Conservation (phyloP, 2,113 vertebrate genomes). For the Tetrax tetrax region DNA sequence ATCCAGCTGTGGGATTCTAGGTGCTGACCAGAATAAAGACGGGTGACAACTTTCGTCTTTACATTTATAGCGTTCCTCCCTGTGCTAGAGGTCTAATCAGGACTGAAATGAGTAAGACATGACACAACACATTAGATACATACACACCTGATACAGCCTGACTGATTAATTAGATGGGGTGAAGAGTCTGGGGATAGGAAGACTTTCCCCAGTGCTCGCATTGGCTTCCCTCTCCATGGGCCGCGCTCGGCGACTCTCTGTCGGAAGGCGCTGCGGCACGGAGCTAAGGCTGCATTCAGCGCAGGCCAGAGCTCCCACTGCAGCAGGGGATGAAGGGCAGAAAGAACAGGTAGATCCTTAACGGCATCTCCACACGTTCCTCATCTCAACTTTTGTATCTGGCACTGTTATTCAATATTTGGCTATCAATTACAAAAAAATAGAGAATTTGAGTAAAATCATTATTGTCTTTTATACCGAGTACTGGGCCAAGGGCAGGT, state of each 20-base stretch:
- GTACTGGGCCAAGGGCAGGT: not conserved
- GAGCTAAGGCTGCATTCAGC: not conserved
- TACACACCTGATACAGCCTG: not conserved
- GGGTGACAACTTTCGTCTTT: constrained; percentile 31
- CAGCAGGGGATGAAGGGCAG: not conserved
- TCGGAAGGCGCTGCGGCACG: rapidly evolving
- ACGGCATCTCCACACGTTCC: not conserved
- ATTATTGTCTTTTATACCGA: not conserved
- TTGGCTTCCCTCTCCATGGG: not conserved
- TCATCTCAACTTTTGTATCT: not conserved
- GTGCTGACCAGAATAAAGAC: constrained; percentile 50
- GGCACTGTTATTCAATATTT: not conserved
- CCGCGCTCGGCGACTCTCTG: rapidly evolving
- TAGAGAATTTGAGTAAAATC: not conserved
- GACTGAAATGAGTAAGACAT: not conserved
- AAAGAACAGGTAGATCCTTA: not conserved
- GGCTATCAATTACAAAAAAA: not conserved
- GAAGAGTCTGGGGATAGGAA: not conserved
- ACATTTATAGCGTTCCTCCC: constrained; percentile 23
- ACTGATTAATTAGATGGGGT: not conserved
- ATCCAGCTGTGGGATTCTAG: constrained; percentile 43
- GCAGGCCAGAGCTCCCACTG: not conserved
- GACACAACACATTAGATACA: not conserved
- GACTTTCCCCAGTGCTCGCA: not conserved
- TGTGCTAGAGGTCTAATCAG: constrained; percentile 52